These are phyloP conservation scores for Pitangus sulphuratus DNA, from an alignment of 2,797 vertebrate species.

Conservation along the genomic window DNA sequence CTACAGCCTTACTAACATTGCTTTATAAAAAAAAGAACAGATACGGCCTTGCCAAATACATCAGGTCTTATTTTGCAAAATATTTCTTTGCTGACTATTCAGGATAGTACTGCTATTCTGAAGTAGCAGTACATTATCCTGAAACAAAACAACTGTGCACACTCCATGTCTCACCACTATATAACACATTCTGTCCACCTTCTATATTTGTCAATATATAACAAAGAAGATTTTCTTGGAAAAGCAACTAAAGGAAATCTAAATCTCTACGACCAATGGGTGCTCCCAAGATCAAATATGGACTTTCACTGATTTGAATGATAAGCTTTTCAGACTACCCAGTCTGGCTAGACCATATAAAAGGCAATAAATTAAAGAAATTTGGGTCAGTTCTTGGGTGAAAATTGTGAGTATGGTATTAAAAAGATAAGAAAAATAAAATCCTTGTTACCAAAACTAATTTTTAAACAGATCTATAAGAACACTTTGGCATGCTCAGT, in stretches of 20 bases:
- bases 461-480: neutral
- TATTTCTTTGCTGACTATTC: neutral
- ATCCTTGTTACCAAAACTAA: neutral
- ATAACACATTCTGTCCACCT: neutral
- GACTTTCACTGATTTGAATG: neutral
- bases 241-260: neutral
- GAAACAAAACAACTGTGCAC: neutral
- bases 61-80: neutral
- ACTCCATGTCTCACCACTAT: neutral
- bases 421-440: neutral
- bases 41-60: neutral
- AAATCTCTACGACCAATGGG: neutral
- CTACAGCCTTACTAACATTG: neutral
- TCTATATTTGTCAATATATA: neutral
- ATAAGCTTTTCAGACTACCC: neutral
- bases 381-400: neutral
- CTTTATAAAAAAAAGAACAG: neutral
- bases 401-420: neutral
- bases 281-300: neutral
- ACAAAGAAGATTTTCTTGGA: neutral
- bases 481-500: neutral
- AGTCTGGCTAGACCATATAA: neutral
- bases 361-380: neutral
- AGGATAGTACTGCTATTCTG: neutral
- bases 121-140: neutral